Base-by-base conservation (phyloP, 2,797 vertebrate species). In the Microctenopoma steveboyesi region DNA sequence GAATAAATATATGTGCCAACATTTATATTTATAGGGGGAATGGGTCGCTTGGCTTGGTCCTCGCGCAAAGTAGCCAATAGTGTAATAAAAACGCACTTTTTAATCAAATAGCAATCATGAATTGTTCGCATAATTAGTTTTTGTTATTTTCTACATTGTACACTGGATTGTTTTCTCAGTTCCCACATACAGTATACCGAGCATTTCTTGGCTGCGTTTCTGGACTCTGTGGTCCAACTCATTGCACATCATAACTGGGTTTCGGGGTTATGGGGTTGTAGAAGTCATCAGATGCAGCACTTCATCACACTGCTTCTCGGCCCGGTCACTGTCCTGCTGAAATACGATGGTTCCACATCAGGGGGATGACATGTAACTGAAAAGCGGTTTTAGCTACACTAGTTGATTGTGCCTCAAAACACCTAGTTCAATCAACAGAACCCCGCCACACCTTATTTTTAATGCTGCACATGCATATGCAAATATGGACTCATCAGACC, bases 1-100 rank as follows among this genome's bases (percentile, higher is more conserved):
- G 47, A 64, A 65, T 62, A 56, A 53, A 73, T 76, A 37, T 48
- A 14, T 58, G 30, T 39, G 50, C 11, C 57, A 60, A 28, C 49
- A 51, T 80, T 77, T 30, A n/a, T 13, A 78, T 55, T 40, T 49
- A 28, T 47, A 6, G 18, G 43, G n/a, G 28, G 60, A 68, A 83
- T 74, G 52, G 73, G 57, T 42, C 74, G 16, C 28, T 74, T 71
- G 46, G 50, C 48, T 58, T 65, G 11, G 50, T 33, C 45, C 45
- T 69, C 47, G 48, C 37, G 37, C 11, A 33, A 5, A 33, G 30
- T 33, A 33, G 5, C 5, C 30, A 33, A 33, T 33, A 33, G 30
- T 33, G 30, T 33, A 35, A 8, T 7, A 8, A 8, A 35, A 35
- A 8, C 15, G 45, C 43, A 49, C 15, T 62, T 22, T 28, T 42